Evolutionary conservation across 2,888 invertebrate species (phyloP).

Genomic region (Allacma fusca): DNA sequence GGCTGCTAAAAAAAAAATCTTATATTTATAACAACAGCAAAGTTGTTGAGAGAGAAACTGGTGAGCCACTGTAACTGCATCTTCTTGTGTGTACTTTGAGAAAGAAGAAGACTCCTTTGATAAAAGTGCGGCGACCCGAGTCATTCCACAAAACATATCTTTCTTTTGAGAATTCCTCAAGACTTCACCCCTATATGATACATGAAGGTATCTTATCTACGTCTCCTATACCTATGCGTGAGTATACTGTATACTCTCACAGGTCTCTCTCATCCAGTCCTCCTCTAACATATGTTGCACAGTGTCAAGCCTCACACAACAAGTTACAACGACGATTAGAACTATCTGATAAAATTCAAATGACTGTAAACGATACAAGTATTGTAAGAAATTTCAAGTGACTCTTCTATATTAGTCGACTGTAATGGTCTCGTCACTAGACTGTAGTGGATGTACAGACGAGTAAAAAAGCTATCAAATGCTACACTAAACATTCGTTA

Average conservation of each 20-base stretch:
- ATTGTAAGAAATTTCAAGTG: not conserved
- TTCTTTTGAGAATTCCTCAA: too few species aligned
- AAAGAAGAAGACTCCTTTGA: too few species aligned
- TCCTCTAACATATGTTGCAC: not conserved
- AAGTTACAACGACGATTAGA: not conserved
- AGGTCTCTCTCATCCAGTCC: not conserved
- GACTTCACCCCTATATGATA: too few species aligned
- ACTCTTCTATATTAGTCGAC: not conserved
- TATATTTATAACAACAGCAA: not conserved
- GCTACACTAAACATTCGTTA: not conserved
- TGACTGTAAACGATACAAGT: slow-evolving; percentile 13
- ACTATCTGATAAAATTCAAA: slow-evolving; percentile 27
- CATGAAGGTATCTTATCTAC: too few species aligned
- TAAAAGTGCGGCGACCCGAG: too few species aligned
- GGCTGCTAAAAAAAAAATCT: slow-evolving; percentile 12
- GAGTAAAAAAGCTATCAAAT: not conserved
- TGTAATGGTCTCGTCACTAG: not conserved
- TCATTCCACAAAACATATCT: too few species aligned
- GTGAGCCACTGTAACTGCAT: too few species aligned
- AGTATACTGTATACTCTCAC: too few species aligned
- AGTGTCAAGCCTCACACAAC: not conserved
- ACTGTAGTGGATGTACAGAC: not conserved
- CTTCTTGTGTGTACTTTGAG: too few species aligned
- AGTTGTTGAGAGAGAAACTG: slow-evolving; percentile 1
- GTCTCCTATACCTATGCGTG: too few species aligned